phyloP scores from a whole-genome alignment of 2,888 invertebrate genomes.

The Melieria picta region DNA sequence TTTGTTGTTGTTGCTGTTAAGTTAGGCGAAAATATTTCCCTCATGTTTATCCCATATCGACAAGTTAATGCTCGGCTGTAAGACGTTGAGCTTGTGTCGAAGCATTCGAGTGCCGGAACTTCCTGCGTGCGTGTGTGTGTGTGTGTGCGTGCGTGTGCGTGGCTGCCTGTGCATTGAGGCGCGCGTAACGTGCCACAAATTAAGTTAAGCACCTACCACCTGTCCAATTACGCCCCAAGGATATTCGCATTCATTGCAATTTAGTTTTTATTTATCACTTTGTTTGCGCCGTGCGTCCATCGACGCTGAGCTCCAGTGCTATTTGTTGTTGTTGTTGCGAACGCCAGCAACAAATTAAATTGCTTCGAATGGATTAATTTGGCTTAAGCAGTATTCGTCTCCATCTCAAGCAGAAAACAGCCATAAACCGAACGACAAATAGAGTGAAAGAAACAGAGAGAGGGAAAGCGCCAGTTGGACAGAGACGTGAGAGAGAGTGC shows the following conservation, averaged over 20 bases:
- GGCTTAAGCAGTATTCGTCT: not conserved
- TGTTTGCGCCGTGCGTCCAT: slow-evolving; percentile 23
- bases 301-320: no score
- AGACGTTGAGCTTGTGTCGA: no score
- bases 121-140: not conserved
- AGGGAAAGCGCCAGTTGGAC: no score
- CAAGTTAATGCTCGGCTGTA: no score
- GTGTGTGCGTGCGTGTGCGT: not conserved
- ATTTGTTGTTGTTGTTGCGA: no score
- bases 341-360: slow-evolving; percentile 49
- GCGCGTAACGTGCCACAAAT: not conserved
- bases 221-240: slow-evolving; percentile 25
- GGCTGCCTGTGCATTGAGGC: not conserved
- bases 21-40: no score
- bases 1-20: no score
- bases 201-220: slow-evolving; percentile 16
- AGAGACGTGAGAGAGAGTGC: not conserved
- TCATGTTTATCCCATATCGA: no score
- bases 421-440: no score
- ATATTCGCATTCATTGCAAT: slow-evolving; percentile 51
- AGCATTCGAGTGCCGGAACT: not conserved
- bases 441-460: no score
- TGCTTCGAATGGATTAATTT: slow-evolving; percentile 47
- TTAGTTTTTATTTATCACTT: slow-evolving; percentile 55
- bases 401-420: no score